Conservation (phyloP, 2,113 vertebrate species). For the Daubentonia madagascariensis region DNA sequence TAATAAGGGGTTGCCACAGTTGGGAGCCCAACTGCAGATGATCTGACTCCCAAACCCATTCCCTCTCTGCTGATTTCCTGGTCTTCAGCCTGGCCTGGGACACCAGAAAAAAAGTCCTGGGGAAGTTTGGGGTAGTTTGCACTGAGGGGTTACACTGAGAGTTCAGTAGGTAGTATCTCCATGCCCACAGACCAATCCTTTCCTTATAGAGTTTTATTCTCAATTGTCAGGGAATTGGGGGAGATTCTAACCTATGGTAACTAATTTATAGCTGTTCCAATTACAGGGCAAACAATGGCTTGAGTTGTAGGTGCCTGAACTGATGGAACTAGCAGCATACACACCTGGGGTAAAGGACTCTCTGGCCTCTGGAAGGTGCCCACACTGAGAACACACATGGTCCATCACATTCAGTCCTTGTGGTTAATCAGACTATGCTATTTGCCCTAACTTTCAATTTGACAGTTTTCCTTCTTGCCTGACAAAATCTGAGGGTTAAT, state of each 20-base stretch:
- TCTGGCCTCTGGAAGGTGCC: not conserved
- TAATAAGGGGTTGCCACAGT: not conserved
- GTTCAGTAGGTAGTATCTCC: rapidly evolving
- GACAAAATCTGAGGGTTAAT: not conserved
- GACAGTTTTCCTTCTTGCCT: not conserved
- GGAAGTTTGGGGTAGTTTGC: not conserved
- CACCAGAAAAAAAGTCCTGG: not conserved
- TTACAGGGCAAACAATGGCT: not conserved
- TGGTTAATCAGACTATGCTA: not conserved
- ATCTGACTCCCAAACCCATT: not conserved
- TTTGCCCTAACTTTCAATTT: not conserved
- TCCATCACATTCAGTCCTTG: not conserved
- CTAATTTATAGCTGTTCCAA: not conserved
- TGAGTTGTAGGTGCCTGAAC: not conserved
- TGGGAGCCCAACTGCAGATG: not conserved
- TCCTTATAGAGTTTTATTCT: not conserved
- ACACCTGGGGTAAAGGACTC: not conserved
- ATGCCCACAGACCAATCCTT: not conserved
- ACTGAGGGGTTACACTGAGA: not conserved
- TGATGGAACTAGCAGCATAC: not conserved
- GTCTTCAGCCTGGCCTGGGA: not conserved
- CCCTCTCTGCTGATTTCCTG: not conserved
- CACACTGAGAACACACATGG: not conserved
- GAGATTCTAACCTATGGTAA: not conserved
- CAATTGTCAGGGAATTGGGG: not conserved